A percentile compares a stretch with the other conserved stretches of the same genome.
Conservation (phyloP, 2,113 vertebrate species). For the Peromyscus polionotus region DNA sequence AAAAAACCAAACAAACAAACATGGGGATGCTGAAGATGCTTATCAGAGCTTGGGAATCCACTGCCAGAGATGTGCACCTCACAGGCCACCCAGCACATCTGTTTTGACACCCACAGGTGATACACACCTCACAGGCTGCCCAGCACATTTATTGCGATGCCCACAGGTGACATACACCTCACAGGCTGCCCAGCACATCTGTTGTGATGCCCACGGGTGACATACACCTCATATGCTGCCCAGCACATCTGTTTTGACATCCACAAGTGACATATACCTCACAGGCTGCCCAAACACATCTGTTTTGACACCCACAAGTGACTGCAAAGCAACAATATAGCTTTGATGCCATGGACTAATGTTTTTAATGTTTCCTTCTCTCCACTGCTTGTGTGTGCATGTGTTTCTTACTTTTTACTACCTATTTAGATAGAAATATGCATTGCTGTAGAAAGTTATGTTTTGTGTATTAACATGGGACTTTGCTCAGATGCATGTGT, state of each 20-base stretch:
- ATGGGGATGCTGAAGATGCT: background rate
- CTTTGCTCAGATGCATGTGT: background rate
- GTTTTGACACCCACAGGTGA: no score
- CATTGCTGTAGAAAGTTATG: background rate
- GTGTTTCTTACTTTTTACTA: background rate
- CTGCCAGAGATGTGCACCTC: background rate
- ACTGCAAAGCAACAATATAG: background rate
- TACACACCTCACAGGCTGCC: background rate
- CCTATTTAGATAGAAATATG: background rate
- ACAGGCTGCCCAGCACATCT: background rate
- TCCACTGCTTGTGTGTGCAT: background rate
- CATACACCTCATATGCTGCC: no score
- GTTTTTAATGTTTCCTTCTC: background rate
- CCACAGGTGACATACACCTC: background rate
- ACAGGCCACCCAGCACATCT: no score
- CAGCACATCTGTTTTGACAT: rapidly evolving
- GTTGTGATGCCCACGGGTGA: background rate
- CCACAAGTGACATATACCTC: no score
- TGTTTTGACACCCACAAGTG: background rate
- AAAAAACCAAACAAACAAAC: background rate
- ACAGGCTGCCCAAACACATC: background rate
- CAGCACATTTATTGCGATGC: no score
- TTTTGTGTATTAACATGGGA: background rate
- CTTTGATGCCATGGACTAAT: background rate
- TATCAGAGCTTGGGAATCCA: background rate